These are phyloP conservation scores for Neostethus bicornis DNA, from an alignment of 2,797 vertebrate species.

Conservation along the genomic window DNA sequence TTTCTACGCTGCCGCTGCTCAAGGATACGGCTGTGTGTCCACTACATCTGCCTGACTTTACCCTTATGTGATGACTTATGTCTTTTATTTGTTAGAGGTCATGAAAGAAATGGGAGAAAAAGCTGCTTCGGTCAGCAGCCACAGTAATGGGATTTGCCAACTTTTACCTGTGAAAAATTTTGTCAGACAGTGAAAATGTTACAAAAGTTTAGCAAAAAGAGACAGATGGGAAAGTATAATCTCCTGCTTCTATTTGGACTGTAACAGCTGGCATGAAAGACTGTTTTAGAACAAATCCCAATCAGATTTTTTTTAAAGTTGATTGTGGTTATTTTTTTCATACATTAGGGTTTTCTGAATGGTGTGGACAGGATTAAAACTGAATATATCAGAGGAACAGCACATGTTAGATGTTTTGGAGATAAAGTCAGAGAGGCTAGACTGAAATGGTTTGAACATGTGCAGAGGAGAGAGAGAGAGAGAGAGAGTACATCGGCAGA, in stretches of 20 bases:
- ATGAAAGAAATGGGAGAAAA: conserved; percentile 70
- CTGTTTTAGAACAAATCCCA: conserved; percentile 4
- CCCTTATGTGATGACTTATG: conserved; percentile 77
- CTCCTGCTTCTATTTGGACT: conserved; percentile 11
- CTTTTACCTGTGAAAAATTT: conserved; percentile 42
- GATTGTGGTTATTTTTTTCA: conserved; percentile 17
- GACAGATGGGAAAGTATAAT: conserved; percentile 15
- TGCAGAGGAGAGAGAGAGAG: no score
- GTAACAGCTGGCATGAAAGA: conserved; percentile 18
- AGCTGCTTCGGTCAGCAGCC: conserved; percentile 68
- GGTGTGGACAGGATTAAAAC: no score
- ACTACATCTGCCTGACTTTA: conserved; percentile 74
- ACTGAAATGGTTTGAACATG: no score
- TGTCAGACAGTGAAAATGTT: conserved; percentile 42
- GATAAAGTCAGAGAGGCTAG: no score
- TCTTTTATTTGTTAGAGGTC: conserved; percentile 76
- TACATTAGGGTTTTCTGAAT: no score
- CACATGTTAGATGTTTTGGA: no score
- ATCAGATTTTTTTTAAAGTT: neutral
- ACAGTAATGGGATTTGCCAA: conserved; percentile 68
- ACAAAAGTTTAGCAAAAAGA: conserved; percentile 41
- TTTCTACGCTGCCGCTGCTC: conserved; percentile 71
- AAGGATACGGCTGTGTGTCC: conserved; percentile 63
- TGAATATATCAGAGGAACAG: no score
- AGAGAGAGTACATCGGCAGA: no score